Base-by-base conservation (phyloP, 2,888 invertebrate species). In the Galerucella nymphaeae region DNA sequence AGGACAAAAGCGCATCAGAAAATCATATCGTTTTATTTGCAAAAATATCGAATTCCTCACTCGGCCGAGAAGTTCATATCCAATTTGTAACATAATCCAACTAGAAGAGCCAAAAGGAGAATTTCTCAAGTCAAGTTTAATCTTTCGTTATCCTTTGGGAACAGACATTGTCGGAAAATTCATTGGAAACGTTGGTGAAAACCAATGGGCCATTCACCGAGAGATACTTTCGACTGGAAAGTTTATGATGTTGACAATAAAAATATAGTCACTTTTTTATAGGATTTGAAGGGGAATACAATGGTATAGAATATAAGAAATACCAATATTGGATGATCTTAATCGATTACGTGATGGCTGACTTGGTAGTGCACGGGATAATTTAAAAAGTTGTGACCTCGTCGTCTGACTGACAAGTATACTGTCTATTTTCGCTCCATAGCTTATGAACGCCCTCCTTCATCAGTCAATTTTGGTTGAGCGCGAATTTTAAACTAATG, bases 81-180 rank as follows among this genome's bases (percentile, higher is more conserved):
- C 70, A 74, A 75, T 75, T 75, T 73, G 68, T 67, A 71, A 72
- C 63, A 66, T 66, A 68, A 73, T 72, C 71, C 73, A 73, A 66
- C 61, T 58, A 68, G 63, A 42, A 68, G 61, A 66, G 58, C 20
- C 57, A 42, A 59, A n/a, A 63, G 55, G 64, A 65, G 65, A 72
- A 70, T 70, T 67, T 70, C 70, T 55, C 57, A 58, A 67, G 69
- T 74, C 57, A 70, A 76, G 61, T 74, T 75, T 74, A 77, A 77
- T 76, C 74, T 78, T 58, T 50, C 71, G 62, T 73, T 71, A 75
- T 75, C 73, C 73, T 69, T 59, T 62, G 76, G 70, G 72, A 72
- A 45, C 69, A 70, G 71, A 73, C 72, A 73, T 73, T 72, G 74
- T 71, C 72, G 65, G 70, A 66, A 71, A 75, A 73, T 68, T 76